phyloP scores from a whole-genome alignment of 2,888 invertebrate genomes.

The Aporophyla nigra region DNA sequence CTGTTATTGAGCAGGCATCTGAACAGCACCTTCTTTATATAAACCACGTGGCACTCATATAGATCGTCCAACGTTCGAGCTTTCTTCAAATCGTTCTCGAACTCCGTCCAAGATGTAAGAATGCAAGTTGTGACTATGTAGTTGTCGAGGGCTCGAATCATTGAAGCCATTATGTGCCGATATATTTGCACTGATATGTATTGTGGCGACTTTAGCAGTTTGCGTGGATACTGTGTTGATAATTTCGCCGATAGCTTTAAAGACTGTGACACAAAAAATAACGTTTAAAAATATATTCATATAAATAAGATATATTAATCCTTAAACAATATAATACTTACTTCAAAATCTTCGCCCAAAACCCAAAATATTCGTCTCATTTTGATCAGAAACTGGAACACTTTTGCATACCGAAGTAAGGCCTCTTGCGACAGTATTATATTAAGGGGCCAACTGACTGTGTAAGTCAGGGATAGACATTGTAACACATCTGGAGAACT shows the following conservation, averaged over 20 bases:
- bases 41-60: conserved; percentile 93
- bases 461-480: conserved; percentile 93
- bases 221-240: conserved; percentile 83
- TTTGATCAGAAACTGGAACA: conserved; percentile 94
- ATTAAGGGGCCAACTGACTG: conserved; percentile 94
- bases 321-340: conserved; percentile 61
- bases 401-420: conserved; percentile 93
- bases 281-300: background rate
- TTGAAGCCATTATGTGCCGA: conserved; percentile 94
- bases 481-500: conserved; percentile 93
- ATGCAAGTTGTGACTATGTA: conserved; percentile 95
- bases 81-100: conserved; percentile 92
- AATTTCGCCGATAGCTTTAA: conserved; percentile 92
- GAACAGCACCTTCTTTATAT: conserved; percentile 94
- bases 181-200: conserved; percentile 93
- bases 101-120: conserved; percentile 94
- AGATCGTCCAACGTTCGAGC: conserved; percentile 93
- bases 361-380: conserved; percentile 95
- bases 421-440: conserved; percentile 94
- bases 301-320: background rate
- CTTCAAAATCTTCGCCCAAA: conserved; percentile 93
- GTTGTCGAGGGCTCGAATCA: conserved; percentile 94
- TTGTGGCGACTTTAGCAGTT: conserved; percentile 92
- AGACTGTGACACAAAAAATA: conserved; percentile 80
- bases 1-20: conserved; percentile 94